These are phyloP conservation scores for Cryptoblepharus egeriae DNA, from an alignment of 2,797 vertebrate genomes.

Conservation along the genomic window DNA sequence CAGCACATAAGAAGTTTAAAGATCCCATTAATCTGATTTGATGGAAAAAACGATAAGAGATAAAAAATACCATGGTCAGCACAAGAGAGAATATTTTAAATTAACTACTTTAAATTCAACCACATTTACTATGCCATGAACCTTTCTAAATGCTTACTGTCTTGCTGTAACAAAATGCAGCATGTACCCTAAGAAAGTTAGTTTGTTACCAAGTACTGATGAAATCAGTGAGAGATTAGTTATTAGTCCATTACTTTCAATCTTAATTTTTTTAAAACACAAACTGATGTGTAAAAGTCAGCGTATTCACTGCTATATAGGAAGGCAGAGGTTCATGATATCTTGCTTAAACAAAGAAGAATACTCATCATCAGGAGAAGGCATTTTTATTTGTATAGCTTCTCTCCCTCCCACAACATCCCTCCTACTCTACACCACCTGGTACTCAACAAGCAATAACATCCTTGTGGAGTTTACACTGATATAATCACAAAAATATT, in stretches of 20 bases:
- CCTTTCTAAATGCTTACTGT: background rate
- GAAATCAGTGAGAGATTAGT: too few relatives aligned
- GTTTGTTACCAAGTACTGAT: too few relatives aligned
- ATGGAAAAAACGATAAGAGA: conserved; percentile 18
- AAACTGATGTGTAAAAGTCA: background rate
- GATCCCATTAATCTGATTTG: conserved; percentile 44
- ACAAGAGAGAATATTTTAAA: conserved; percentile 5
- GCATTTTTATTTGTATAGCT: background rate
- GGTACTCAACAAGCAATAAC: background rate
- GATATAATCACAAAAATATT: background rate
- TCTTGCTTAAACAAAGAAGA: background rate
- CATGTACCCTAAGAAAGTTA: too few relatives aligned
- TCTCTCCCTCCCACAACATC: background rate
- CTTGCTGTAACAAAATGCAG: background rate
- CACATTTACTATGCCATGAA: background rate
- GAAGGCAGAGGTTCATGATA: background rate
- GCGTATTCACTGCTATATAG: background rate
- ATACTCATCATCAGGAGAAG: background rate
- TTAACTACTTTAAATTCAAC: background rate
- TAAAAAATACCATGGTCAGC: conserved; percentile 37
- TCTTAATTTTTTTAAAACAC: background rate
- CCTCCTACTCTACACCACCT: background rate
- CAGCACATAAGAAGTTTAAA: conserved; percentile 30
- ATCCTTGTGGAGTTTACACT: background rate
- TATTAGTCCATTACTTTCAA: too few relatives aligned